These are phyloP conservation scores for Alloscopus bannaensis DNA, from an alignment of 2,888 invertebrate species.

Conservation along the genomic window DNA sequence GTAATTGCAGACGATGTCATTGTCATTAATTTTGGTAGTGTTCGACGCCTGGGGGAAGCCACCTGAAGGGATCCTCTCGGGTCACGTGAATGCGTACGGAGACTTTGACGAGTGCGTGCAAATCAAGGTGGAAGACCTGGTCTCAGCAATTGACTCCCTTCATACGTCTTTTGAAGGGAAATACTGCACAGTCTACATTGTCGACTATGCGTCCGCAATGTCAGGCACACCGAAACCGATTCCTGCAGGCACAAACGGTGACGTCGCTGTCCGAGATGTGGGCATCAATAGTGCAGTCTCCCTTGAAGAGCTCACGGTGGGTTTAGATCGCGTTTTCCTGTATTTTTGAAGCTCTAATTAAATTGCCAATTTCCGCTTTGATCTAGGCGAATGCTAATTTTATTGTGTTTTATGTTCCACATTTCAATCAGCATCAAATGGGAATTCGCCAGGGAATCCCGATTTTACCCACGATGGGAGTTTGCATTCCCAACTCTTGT, in stretches of 20 bases:
- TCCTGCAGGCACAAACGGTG: neutral
- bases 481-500: constrained; percentile 76
- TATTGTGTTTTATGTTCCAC: neutral
- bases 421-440: neutral
- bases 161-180: constrained; percentile 53
- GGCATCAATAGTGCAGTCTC: constrained; percentile 25
- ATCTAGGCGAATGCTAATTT: too few species aligned
- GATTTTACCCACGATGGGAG: constrained; percentile 31
- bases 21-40: constrained; percentile 75
- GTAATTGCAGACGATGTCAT: too few species aligned
- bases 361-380: neutral
- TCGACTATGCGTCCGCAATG: constrained; percentile 21
- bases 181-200: constrained; percentile 63
- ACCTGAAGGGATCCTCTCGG: constrained; percentile 76
- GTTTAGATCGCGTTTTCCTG: neutral
- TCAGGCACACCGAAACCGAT: neutral
- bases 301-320: constrained; percentile 35
- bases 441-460: neutral
- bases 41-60: constrained; percentile 77
- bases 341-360: neutral
- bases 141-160: neutral
- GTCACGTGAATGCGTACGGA: constrained; percentile 76
- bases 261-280: too few species aligned
- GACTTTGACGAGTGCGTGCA: constrained; percentile 76
- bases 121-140: constrained; percentile 1